Conservation (phyloP, 1,140 invertebrate species). For the Paralvinella palmiformis region DNA sequence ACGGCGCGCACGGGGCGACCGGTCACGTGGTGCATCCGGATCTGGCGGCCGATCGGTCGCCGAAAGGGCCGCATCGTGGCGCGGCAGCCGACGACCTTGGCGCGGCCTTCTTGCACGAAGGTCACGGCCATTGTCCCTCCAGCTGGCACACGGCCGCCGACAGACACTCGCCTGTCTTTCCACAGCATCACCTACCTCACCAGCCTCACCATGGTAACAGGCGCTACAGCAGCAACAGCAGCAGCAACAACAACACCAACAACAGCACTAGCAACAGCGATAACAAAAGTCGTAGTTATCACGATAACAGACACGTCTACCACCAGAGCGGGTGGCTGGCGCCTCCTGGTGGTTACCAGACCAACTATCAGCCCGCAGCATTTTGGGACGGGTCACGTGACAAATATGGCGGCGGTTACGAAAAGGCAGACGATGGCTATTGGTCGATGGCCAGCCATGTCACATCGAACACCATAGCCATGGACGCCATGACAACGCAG, state of each 20-base stretch:
- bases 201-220: neutral
- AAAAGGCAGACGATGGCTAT: too few species aligned
- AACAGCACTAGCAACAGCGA: neutral
- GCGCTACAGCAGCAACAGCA: neutral
- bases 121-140: slow-evolving; percentile 29
- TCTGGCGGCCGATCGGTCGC: neutral
- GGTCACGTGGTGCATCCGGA: neutral
- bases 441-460: too few species aligned
- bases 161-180: slow-evolving; percentile 37
- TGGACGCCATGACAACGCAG: too few species aligned
- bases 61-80: neutral
- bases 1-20: slow-evolving; percentile 23
- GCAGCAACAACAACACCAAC: neutral
- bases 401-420: too few species aligned
- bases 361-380: too few species aligned
- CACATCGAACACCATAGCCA: too few species aligned
- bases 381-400: too few species aligned
- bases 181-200: slow-evolving; percentile 1
- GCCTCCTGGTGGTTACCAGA: too few species aligned
- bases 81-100: slow-evolving; percentile 12
- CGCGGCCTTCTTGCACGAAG: slow-evolving; percentile 19
- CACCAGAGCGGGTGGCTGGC: too few species aligned
- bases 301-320: too few species aligned
- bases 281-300: too few species aligned
- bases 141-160: slow-evolving; percentile 31